Percentiles rank a stretch among this genome's conserved stretches.
Conservation (phyloP, 92 coral and sea anemone species). For the Palythoa heliodiscus region DNA sequence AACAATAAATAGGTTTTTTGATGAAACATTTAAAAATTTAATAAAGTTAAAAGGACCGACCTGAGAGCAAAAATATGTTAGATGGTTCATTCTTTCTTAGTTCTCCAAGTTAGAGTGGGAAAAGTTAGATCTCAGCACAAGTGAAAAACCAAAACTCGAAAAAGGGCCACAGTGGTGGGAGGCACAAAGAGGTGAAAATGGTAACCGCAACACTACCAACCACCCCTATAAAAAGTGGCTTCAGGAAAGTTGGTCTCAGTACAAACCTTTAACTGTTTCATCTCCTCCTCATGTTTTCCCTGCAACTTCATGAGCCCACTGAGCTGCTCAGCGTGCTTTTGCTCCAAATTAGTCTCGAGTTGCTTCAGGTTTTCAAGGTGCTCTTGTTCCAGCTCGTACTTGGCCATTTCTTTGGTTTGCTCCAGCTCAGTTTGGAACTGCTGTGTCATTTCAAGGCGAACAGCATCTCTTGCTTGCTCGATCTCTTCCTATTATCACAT, state of each 20-base stretch:
- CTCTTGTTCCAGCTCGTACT: slow-evolving; percentile 90
- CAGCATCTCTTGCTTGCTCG: slow-evolving; percentile 57
- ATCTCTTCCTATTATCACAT: slow-evolving; percentile 59
- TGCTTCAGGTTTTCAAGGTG: slow-evolving; percentile 89
- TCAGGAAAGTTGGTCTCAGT: too few relatives aligned
- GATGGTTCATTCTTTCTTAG: too few relatives aligned
- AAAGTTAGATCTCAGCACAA: too few relatives aligned
- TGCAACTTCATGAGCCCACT: slow-evolving; percentile 81
- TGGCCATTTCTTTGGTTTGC: slow-evolving; percentile 92
- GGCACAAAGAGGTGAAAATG: too few relatives aligned
- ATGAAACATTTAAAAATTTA: background rate
- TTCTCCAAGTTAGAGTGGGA: too few relatives aligned
- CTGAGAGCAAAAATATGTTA: too few relatives aligned
- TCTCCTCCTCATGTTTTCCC: slow-evolving; percentile 78
- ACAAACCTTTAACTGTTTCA: slow-evolving; percentile 56
- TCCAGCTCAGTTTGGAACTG: slow-evolving; percentile 83
- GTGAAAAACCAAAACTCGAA: too few relatives aligned
- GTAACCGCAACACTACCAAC: background rate
- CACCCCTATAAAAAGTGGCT: background rate
- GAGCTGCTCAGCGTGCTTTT: slow-evolving; percentile 89
- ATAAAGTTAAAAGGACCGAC: too few relatives aligned
- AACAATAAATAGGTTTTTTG: background rate
- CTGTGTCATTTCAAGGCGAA: slow-evolving; percentile 75
- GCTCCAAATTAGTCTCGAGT: slow-evolving; percentile 79
- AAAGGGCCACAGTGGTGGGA: too few relatives aligned